A percentile compares a stretch with the other conserved stretches of the same genome.
Evolutionary conservation across 2,797 vertebrate species (phyloP).

Genomic region (Enteromius treurensis): DNA sequence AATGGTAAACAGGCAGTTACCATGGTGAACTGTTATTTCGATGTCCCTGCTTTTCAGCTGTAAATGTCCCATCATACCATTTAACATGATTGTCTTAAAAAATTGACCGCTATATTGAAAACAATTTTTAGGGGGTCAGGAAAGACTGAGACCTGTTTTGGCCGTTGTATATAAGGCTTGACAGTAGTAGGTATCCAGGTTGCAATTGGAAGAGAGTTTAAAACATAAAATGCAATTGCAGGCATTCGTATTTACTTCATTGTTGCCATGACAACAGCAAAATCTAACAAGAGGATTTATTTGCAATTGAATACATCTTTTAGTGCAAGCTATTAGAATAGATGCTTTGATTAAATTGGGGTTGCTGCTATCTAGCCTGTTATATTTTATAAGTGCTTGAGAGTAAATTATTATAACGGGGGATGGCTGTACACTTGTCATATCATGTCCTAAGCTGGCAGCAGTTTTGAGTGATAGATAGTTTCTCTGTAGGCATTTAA

Average conservation of each 20-base stretch:
- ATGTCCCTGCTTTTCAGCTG: constrained; percentile 22
- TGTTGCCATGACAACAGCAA: constrained; percentile 59
- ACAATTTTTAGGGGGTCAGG: not conserved
- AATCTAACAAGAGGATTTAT: constrained; percentile 1
- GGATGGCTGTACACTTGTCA: not conserved
- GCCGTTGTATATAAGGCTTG: constrained; percentile 33
- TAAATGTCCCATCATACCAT: not conserved
- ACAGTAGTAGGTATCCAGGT: constrained; percentile 9
- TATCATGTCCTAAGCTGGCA: not conserved
- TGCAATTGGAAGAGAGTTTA: constrained; percentile 59
- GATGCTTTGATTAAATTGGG: constrained; percentile 7
- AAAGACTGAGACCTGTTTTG: not conserved
- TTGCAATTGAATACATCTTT: not conserved
- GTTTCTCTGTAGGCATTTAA: not conserved
- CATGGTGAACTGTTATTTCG: constrained; percentile 68
- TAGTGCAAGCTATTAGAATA: constrained; percentile 15
- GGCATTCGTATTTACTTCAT: constrained; percentile 61
- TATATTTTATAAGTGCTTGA: not conserved
- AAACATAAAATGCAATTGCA: constrained; percentile 63
- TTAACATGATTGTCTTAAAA: not conserved
- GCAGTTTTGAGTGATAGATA: not conserved
- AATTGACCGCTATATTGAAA: not conserved
- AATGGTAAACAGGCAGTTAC: constrained; percentile 74
- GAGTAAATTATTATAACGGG: not conserved
- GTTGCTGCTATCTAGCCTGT: not conserved